These are phyloP conservation scores for Triplophysa tibetana DNA, from an alignment of 2,113 vertebrate species.

Conservation along the genomic window DNA sequence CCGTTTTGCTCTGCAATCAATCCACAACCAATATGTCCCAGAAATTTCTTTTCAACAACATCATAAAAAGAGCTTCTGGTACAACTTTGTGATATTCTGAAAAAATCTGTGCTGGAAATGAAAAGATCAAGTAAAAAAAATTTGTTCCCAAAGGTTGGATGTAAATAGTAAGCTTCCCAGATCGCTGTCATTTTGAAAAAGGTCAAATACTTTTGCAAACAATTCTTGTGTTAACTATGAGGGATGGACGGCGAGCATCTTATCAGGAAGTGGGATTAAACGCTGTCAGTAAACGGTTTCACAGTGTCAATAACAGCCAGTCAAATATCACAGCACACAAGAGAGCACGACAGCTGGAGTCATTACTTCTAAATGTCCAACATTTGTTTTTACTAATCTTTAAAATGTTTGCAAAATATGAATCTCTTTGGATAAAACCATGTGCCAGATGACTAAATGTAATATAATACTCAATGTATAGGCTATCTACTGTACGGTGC, in stretches of 20 bases:
- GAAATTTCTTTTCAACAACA: conserved; percentile 9
- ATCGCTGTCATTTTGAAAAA: conserved; percentile 21
- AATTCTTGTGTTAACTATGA: neutral
- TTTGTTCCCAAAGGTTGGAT: neutral
- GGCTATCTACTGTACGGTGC: neutral
- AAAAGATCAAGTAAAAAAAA: neutral
- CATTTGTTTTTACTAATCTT: too few relatives aligned
- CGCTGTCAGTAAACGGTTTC: neutral
- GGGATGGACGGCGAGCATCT: neutral
- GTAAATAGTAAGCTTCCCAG: neutral
- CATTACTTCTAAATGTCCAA: neutral
- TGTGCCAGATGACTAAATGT: too few relatives aligned
- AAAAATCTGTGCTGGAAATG: neutral
- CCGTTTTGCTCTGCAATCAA: conserved; percentile 9
- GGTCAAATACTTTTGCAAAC: conserved; percentile 22
- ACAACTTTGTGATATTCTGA: neutral
- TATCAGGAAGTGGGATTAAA: conserved; percentile 29
- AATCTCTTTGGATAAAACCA: too few relatives aligned
- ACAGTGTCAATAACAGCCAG: conserved; percentile 11
- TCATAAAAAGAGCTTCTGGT: neutral
- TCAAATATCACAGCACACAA: conserved; percentile 11
- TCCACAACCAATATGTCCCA: conserved; percentile 28
- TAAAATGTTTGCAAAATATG: too few relatives aligned
- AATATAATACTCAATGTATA: too few relatives aligned
- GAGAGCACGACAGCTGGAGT: neutral